Evolutionary conservation across 2,888 invertebrate species (phyloP).

Genomic region (Drosophila phalerata): DNA sequence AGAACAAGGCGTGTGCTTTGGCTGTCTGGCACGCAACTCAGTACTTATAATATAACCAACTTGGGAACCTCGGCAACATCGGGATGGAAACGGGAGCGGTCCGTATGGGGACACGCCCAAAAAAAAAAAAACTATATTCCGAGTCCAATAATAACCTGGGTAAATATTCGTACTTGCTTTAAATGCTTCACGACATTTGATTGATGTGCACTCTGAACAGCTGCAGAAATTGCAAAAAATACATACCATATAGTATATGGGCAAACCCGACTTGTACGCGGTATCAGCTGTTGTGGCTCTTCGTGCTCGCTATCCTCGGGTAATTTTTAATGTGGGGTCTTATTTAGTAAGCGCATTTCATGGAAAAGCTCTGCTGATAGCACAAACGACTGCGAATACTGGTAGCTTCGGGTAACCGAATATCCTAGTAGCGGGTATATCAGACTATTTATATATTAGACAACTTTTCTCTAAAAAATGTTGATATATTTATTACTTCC

Average conservation of each 20-base stretch:
- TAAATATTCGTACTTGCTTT: conserved; percentile 60
- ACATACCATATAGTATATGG: conserved; percentile 15
- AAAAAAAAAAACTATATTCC: conserved; percentile 15
- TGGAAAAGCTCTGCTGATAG: conserved; percentile 41
- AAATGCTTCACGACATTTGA: conserved; percentile 75
- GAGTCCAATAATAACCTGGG: conserved; percentile 60
- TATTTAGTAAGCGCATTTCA: conserved; percentile 64
- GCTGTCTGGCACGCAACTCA: conserved; percentile 71
- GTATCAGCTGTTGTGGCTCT: conserved; percentile 67
- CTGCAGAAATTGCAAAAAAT: conserved; percentile 54
- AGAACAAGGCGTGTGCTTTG: conserved; percentile 60
- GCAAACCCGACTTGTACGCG: conserved; percentile 16
- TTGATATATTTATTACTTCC: too few species aligned
- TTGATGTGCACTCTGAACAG: conserved; percentile 73
- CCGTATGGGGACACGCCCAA: conserved; percentile 57
- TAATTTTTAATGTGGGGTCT: conserved; percentile 69
- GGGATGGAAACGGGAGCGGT: background rate
- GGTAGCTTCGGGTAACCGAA: background rate
- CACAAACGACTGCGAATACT: conserved; percentile 8
- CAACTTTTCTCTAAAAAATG: too few species aligned
- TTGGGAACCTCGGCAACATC: conserved; percentile 22
- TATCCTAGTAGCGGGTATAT: background rate
- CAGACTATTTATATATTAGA: background rate
- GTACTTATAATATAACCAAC: conserved; percentile 61
- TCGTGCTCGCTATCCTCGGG: conserved; percentile 71